Base-by-base conservation (phyloP, 1,140 invertebrate species). In the Drosophila nebulosa region DNA sequence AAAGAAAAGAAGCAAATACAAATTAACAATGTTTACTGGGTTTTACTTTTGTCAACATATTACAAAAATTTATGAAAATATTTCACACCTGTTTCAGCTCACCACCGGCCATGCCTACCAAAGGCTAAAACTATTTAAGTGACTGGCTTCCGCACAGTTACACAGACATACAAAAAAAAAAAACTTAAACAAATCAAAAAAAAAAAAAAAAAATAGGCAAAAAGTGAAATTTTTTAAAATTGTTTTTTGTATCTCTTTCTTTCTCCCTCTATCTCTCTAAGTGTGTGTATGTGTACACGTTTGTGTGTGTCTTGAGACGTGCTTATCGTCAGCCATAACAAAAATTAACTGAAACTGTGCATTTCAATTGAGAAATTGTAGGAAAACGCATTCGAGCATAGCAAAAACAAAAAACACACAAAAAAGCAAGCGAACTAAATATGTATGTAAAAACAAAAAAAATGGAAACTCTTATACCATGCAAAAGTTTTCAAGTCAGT, bases 171-270 rank as follows among this genome's bases (percentile, higher is more conserved):
- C 3, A 5, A 52, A 52, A 53, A 53, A 5, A 27, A 53, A 53
- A 27, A 27, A 53, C 10, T 2, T 18, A n/a, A 55, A 55, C 51
- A 53, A 53, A 53, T 53, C 24, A 42, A 68, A 64, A 53, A 73
- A 76, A 86, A 88, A 76, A 83, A 42, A 68, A 64, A 53, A 73
- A 76, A 86, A 88, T 79, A 83, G 71, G 57, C 79, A 79, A 88
- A 86, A 86, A 86, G 83, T 86, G 83, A 86, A 86, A 86, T 83
- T 83, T 84, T 83, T 72, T 68, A 12, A 30, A 36, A 59, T 55
- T 1, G 35, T 70, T 53, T 70, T 70, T 27, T 22, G 58, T 69
- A 35, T 57, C 66, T 64, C 36, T 30, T 6, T 10, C 2, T 30
- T 9, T 18, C 64, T 14, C 46, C 53, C 55, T 51, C 50, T 53